Evolutionary conservation across 2,797 vertebrate genomes (phyloP).

Genomic region (Tangara arthus): DNA sequence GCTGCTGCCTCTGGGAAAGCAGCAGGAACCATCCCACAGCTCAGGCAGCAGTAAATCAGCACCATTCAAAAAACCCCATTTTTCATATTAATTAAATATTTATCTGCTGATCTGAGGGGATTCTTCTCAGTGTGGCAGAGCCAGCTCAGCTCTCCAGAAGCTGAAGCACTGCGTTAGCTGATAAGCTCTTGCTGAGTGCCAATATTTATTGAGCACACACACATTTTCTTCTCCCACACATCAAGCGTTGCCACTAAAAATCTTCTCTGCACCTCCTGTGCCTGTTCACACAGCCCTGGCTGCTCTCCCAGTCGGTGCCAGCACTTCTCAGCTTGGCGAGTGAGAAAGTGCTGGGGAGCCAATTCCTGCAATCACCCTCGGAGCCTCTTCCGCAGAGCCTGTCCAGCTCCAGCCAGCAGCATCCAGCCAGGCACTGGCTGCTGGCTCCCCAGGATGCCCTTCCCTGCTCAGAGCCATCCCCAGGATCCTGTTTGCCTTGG

Average conservation of each 20-base stretch:
- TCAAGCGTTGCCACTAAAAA: not conserved
- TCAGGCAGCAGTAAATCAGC: not conserved
- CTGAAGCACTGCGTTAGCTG: not conserved
- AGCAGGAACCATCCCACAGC: not conserved
- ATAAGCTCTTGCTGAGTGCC: not conserved
- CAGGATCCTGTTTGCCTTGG: conserved; percentile 33
- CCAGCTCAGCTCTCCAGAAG: not conserved
- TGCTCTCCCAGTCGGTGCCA: conserved; percentile 30
- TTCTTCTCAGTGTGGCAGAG: not conserved
- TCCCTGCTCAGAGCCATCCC: not conserved
- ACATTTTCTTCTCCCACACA: not conserved
- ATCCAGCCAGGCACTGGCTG: not conserved
- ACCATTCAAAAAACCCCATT: not conserved
- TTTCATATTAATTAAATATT: not conserved
- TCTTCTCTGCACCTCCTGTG: not conserved
- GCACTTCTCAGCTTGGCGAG: not conserved
- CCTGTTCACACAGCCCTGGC: not conserved
- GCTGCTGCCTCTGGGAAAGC: not conserved
- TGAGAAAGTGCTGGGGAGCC: not conserved
- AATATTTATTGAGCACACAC: not conserved
- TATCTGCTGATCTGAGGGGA: not conserved
- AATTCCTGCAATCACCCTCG: not conserved
- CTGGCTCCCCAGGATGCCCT: not conserved
- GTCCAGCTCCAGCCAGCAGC: not conserved
- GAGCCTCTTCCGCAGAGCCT: not conserved